Conservation (phyloP, 1,140 invertebrate species). For the Drosophila simulans region DNA sequence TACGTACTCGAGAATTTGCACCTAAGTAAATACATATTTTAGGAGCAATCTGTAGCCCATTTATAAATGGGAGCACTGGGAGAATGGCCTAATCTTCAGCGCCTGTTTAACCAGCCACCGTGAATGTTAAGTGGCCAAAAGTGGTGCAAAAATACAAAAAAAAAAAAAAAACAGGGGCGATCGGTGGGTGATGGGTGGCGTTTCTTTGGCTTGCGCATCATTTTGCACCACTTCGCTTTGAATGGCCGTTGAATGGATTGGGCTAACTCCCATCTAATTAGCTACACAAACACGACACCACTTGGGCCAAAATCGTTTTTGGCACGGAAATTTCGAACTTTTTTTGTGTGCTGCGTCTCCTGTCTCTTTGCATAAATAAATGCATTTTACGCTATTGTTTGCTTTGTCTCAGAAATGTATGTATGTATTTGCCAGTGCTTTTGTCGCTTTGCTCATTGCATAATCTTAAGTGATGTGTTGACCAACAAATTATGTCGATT, state of each 20-base stretch:
- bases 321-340: constrained; percentile 45
- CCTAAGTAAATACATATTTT: background rate
- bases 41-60: constrained; percentile 20
- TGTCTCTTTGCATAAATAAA: constrained; percentile 72
- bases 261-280: constrained; percentile 68
- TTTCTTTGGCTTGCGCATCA: constrained; percentile 37
- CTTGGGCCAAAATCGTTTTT: constrained; percentile 38
- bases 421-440: constrained; percentile 54
- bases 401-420: constrained; percentile 48
- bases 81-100: constrained; percentile 17
- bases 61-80: constrained; percentile 22
- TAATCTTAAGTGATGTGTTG: constrained; percentile 56
- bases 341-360: constrained; percentile 13
- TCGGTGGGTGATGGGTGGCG: constrained; percentile 1
- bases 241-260: constrained; percentile 38
- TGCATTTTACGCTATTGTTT: constrained; percentile 62
- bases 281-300: constrained; percentile 60
- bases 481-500: constrained; percentile 64
- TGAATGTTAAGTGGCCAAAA: constrained; percentile 68
- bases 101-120: constrained; percentile 34
- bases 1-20: background rate
- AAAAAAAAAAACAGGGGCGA: background rate
- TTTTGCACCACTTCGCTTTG: constrained; percentile 61
- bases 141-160: background rate
- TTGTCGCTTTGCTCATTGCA: constrained; percentile 21